Base-by-base conservation (phyloP, 2,113 vertebrate species). In the Gymnarchus niloticus region DNA sequence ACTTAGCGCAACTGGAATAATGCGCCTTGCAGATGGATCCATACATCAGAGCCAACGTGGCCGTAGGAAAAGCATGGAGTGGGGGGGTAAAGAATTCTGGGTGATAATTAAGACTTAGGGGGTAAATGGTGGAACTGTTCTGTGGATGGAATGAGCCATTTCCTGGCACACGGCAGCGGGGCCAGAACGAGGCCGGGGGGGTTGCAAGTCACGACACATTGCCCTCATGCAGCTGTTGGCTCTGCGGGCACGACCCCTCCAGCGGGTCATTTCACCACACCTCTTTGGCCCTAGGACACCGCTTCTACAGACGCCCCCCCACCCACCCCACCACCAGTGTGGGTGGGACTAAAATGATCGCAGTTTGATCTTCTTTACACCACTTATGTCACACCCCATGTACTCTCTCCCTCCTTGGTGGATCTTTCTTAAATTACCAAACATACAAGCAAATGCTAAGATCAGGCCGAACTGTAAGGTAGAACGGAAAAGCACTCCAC, bases 191-290 rank as follows among this genome's bases (percentile, higher is more conserved):
- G 84, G 65, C 84, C 48, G 37, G 65, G 91, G 91, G 91, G 88
- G 91, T 92, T 88, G 80, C 86, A 90, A 92, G 93, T 94, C 92
- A 93, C 93, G 94, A 93, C 93, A 94, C 94, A 94, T 94, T 94
- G 94, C 65, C 84, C 83, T 46, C 52, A 37, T 33, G 37, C 84
- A 78, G 69, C 84, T 85, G 84, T 78, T 76, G 51, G 46, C 48
- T 78, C 52, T 76, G 12, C 21, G 69, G 61, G 25, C 69, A 76
- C 7, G 52, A 54, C 37, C 65, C 69, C 69, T 57, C 19, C 8
- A 28, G 33, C 49, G 28, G 84, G 65, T 54, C 84, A 56, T 78
- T 41, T 44, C 25, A 21, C 65, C n/a, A 33, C 52, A 51, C 48
- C n/a, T 19, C 33, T 37, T 33, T 49, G 19, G 28, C 28, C 51